These are phyloP conservation scores for Stegophylla sp. DNA, from an alignment of 2,888 invertebrate genomes.

Conservation along the genomic window DNA sequence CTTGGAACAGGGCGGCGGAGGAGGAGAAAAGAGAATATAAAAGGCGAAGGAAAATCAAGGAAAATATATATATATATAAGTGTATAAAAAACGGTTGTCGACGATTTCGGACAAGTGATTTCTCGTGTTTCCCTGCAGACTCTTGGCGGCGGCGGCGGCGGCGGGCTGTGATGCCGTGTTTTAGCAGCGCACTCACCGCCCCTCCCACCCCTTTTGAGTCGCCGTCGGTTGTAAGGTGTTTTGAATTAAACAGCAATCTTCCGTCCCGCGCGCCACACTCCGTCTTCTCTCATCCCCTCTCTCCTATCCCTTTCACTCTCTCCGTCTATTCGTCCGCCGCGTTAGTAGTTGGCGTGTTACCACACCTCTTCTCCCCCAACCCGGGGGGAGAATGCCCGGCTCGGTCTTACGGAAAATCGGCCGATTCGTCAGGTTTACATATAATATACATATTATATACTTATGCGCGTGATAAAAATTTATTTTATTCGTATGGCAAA, in stretches of 20 bases:
- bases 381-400: too few relatives aligned
- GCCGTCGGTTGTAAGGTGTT: slow-evolving; percentile 17
- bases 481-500: too few relatives aligned
- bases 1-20: background rate
- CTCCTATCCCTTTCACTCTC: too few relatives aligned
- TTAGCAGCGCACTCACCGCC: background rate
- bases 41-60: too few relatives aligned
- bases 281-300: too few relatives aligned
- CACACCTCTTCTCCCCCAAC: background rate
- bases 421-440: too few relatives aligned
- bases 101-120: slow-evolving; percentile 57
- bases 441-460: too few relatives aligned
- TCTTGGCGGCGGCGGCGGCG: background rate
- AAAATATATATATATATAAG: background rate
- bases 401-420: background rate
- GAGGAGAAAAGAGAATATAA: slow-evolving; percentile 2
- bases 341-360: slow-evolving; percentile 10
- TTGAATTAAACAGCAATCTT: slow-evolving; percentile 44
- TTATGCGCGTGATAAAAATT: too few relatives aligned
- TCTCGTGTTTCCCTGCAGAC: slow-evolving; percentile 41
- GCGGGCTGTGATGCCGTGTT: background rate
- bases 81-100: slow-evolving; percentile 42
- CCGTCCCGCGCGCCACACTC: slow-evolving; percentile 1
- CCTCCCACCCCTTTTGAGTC: background rate
- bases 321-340: background rate